These are phyloP conservation scores for Pteria penguin DNA, from an alignment of 2,888 invertebrate genomes.

Conservation along the genomic window DNA sequence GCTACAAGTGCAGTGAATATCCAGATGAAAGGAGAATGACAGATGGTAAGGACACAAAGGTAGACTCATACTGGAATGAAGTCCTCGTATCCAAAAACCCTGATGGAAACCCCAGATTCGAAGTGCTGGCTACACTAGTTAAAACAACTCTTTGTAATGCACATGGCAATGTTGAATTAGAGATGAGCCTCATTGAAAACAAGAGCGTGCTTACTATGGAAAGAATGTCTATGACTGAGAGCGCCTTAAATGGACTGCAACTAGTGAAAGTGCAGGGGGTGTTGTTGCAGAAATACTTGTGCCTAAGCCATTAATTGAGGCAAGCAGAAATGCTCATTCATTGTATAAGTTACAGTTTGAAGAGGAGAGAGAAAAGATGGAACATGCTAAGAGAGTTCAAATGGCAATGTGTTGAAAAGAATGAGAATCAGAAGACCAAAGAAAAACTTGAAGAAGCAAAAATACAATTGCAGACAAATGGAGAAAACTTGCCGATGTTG, in stretches of 20 bases:
- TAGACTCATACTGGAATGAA: conserved; percentile 39
- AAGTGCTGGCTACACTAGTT: conserved; percentile 26
- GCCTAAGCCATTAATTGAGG: too few relatives aligned
- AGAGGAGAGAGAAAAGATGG: too few relatives aligned
- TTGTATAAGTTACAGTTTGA: too few relatives aligned
- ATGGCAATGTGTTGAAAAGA: too few relatives aligned
- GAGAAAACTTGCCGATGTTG: too few relatives aligned
- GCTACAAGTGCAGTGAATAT: conserved; percentile 24
- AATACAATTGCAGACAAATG: too few relatives aligned
- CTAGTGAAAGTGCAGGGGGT: conserved; percentile 18
- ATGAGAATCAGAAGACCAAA: too few relatives aligned
- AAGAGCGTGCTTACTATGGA: conserved; percentile 39
- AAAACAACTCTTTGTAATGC: conserved; percentile 29
- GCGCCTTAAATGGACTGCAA: conserved; percentile 39
- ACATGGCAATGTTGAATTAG: conserved; percentile 17
- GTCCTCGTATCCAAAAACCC: conserved; percentile 20
- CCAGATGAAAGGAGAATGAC: conserved; percentile 32
- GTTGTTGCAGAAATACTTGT: too few relatives aligned
- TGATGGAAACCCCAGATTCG: conserved; percentile 18
- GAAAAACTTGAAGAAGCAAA: too few relatives aligned
- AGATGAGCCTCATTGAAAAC: conserved; percentile 6
- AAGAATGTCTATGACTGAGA: conserved; percentile 37
- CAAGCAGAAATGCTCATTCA: too few relatives aligned
- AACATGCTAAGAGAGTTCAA: too few relatives aligned
- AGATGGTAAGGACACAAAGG: conserved; percentile 21